Conservation (phyloP, 2,888 invertebrate species). For the Cantharis rustica region DNA sequence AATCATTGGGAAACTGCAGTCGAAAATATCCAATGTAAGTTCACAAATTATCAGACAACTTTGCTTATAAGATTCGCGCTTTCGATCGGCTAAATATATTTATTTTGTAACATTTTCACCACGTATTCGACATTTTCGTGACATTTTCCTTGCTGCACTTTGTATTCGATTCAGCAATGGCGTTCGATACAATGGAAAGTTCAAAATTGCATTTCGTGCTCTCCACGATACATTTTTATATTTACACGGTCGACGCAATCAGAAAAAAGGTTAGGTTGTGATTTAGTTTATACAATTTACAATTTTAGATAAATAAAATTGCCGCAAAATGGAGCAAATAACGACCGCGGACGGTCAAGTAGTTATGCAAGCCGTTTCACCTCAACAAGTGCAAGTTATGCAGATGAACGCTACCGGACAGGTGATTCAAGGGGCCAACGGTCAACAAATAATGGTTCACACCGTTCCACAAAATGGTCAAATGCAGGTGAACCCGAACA, state of each 20-base stretch:
- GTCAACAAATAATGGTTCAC: constrained; percentile 75
- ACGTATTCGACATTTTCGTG: constrained; percentile 24
- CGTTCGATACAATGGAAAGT: constrained; percentile 7
- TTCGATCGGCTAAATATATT: constrained; percentile 49
- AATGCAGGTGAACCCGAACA: constrained; percentile 68
- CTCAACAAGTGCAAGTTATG: constrained; percentile 67
- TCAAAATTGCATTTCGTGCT: neutral
- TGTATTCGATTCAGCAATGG: constrained; percentile 26
- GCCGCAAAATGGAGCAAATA: constrained; percentile 62
- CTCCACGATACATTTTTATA: neutral
- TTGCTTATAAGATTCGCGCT: constrained; percentile 49
- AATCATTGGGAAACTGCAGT: constrained; percentile 85
- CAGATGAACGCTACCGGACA: constrained; percentile 63
- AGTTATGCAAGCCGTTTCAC: constrained; percentile 64
- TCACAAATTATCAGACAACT: constrained; percentile 69
- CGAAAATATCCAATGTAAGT: constrained; percentile 77
- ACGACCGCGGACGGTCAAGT: constrained; percentile 65
- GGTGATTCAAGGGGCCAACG: constrained; percentile 69
- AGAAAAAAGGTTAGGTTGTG: neutral
- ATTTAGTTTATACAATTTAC: neutral
- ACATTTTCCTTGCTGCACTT: constrained; percentile 23
- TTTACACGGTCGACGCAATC: neutral
- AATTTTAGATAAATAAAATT: neutral
- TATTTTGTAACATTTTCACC: constrained; percentile 38
- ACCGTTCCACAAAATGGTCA: constrained; percentile 65